Evolutionary conservation across 2,113 vertebrate species (phyloP).

Genomic region (Suricata suricatta): DNA sequence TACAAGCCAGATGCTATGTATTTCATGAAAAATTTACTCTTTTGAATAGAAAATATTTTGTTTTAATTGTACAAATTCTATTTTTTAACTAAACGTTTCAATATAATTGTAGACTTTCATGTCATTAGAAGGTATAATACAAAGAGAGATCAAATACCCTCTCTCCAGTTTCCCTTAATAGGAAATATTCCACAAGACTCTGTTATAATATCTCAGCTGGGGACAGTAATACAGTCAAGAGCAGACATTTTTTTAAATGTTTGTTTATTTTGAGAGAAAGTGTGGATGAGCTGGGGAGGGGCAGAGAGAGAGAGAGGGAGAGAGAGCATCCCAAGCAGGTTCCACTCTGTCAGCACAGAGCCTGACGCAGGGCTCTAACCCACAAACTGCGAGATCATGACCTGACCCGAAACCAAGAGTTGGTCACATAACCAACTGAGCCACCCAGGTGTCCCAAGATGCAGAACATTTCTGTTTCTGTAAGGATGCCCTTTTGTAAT

Average conservation of each 20-base stretch:
- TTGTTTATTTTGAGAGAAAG: too few species aligned
- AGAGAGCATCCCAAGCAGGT: too few species aligned
- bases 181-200: background rate
- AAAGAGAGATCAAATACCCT: background rate
- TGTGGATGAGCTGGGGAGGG: too few species aligned
- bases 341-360: too few species aligned
- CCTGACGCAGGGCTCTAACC: too few species aligned
- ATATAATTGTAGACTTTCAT: background rate
- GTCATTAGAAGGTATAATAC: background rate
- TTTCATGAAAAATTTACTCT: background rate
- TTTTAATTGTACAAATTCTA: background rate
- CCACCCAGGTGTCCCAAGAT: background rate
- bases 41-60: constrained; percentile 10
- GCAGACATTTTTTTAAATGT: background rate
- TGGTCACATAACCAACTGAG: too few species aligned
- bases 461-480: background rate
- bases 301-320: too few species aligned
- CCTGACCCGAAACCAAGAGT: too few species aligned
- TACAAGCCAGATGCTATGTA: background rate
- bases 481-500: background rate
- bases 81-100: background rate
- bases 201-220: background rate
- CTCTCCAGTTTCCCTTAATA: background rate
- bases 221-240: background rate
- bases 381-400: too few species aligned